phyloP scores from a whole-genome alignment of 1,140 invertebrate genomes.

The Marisa cornuarietis region DNA sequence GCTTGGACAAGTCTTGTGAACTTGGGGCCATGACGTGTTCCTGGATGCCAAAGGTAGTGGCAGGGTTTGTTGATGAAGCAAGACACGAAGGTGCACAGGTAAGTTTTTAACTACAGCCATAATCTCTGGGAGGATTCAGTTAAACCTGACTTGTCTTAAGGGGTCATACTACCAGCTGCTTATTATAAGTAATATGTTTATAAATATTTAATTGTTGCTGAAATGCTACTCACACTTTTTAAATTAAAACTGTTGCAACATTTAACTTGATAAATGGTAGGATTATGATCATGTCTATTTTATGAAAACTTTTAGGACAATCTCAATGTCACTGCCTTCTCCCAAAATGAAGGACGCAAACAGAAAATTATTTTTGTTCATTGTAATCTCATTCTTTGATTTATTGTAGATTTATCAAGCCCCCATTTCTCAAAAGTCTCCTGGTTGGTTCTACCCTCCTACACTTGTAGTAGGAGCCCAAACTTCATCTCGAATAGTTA shows the following conservation, averaged over 20 bases:
- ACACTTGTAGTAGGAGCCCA: conserved; percentile 67
- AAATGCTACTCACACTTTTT: not conserved
- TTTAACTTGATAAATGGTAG: no score
- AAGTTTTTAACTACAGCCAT: conserved; percentile 5
- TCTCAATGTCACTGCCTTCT: no score
- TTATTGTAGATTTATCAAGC: conserved; percentile 56
- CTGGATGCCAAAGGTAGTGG: conserved; percentile 54
- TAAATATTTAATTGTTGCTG: not conserved
- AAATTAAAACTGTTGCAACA: no score
- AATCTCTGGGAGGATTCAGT: no score
- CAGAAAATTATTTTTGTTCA: no score
- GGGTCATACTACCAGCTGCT: not conserved
- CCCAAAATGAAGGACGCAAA: no score
- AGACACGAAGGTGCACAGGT: conserved; percentile 67
- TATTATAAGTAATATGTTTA: not conserved
- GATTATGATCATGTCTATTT: no score
- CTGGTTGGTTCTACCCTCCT: conserved; percentile 63
- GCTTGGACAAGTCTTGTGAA: conserved; percentile 67
- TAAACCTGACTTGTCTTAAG: no score
- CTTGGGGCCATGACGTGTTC: conserved; percentile 65
- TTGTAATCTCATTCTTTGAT: no score
- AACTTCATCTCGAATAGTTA: conserved; percentile 64
- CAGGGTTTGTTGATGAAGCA: conserved; percentile 62
- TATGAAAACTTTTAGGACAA: no score
- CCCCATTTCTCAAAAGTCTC: conserved; percentile 35